Evolutionary conservation across 2,797 vertebrate species (phyloP).

Genomic region (Labroides dimidiatus): DNA sequence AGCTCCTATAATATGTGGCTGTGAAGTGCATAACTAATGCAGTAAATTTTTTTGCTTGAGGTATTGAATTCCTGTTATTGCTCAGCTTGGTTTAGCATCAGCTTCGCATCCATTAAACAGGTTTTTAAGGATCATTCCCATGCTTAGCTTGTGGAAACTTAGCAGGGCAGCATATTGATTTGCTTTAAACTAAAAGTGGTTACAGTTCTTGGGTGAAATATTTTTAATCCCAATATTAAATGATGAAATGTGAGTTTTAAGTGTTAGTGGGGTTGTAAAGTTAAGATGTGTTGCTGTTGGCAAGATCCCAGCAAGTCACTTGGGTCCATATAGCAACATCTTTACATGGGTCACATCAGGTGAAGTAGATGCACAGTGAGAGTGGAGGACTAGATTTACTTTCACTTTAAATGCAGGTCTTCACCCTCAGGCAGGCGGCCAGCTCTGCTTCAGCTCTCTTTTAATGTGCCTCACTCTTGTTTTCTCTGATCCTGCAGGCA

Average conservation of each 20-base stretch:
- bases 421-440: slow-evolving; percentile 51
- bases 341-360: slow-evolving; percentile 54
- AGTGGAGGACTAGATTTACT: slow-evolving; percentile 64
- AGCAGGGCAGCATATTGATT: slow-evolving; percentile 29
- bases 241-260: slow-evolving; percentile 66
- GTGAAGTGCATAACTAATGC: slow-evolving; percentile 29
- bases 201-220: slow-evolving; percentile 48
- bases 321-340: slow-evolving; percentile 29
- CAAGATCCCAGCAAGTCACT: slow-evolving; percentile 49
- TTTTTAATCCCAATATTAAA: slow-evolving; percentile 58
- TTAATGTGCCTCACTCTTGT: slow-evolving; percentile 26
- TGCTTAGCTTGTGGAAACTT: slow-evolving; percentile 32
- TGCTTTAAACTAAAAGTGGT: slow-evolving; percentile 50
- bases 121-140: slow-evolving; percentile 24
- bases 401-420: slow-evolving; percentile 61
- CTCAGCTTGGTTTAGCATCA: slow-evolving; percentile 43
- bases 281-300: slow-evolving; percentile 63
- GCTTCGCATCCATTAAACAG: slow-evolving; percentile 32
- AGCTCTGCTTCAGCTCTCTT: slow-evolving; percentile 46
- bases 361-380: slow-evolving; percentile 52
- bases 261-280: slow-evolving; percentile 56
- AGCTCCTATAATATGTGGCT: slow-evolving; percentile 1
- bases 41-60: slow-evolving; percentile 51
- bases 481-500: slow-evolving; percentile 71
- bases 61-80: slow-evolving; percentile 30